Conservation (phyloP, 2,113 vertebrate genomes). For the Edolisoma coerulescens region DNA sequence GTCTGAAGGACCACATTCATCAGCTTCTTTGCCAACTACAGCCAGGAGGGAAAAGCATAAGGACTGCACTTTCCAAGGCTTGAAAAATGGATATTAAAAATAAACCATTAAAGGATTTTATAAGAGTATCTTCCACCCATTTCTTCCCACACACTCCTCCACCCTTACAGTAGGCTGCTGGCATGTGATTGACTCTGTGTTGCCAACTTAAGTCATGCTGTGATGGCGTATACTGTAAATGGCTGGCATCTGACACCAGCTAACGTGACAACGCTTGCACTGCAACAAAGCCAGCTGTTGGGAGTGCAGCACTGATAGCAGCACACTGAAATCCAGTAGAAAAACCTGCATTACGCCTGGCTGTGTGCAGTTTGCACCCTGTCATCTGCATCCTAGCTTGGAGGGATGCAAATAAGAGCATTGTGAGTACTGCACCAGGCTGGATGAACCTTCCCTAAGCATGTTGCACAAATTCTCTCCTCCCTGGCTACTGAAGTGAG, state of each 20-base stretch:
- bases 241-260: conserved; percentile 57
- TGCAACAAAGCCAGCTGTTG: background rate
- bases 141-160: conserved; percentile 27
- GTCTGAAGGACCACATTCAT: background rate
- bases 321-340: background rate
- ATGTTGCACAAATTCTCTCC: background rate
- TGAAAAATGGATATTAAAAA: conserved; percentile 34
- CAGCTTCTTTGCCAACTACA: conserved; percentile 32
- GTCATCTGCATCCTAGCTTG: background rate
- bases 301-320: background rate
- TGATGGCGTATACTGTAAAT: conserved; percentile 38
- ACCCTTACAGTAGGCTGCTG: conserved; percentile 46
- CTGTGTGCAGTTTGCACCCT: background rate
- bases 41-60: conserved; percentile 38
- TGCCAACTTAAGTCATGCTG: conserved; percentile 50
- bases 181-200: conserved; percentile 38
- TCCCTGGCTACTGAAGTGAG: background rate
- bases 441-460: background rate
- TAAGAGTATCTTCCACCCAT: background rate
- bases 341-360: background rate
- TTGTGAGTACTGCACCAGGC: background rate
- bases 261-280: background rate
- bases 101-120: conserved; percentile 37
- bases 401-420: background rate
- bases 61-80: background rate